Conservation (phyloP, 2,888 invertebrate species). For the Anthoptus insignis region DNA sequence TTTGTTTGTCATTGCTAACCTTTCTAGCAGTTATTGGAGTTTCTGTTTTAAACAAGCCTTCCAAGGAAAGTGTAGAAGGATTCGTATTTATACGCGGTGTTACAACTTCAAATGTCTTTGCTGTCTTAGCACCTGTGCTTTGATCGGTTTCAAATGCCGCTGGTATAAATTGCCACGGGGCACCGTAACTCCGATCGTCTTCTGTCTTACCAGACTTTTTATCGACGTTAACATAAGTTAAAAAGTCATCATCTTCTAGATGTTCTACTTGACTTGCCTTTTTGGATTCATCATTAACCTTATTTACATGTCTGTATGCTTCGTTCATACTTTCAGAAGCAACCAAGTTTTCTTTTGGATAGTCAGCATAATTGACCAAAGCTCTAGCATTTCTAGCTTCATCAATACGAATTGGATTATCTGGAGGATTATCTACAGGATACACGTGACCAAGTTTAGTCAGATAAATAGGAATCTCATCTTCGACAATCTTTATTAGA, state of each 20-base stretch:
- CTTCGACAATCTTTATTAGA: constrained; percentile 89
- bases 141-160: constrained; percentile 80
- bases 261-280: constrained; percentile 61
- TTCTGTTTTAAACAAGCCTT: constrained; percentile 89
- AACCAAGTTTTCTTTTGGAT: constrained; percentile 76
- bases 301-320: constrained; percentile 76
- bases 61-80: constrained; percentile 89
- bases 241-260: constrained; percentile 67
- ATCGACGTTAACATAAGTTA: constrained; percentile 75
- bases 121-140: constrained; percentile 58
- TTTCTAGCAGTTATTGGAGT: constrained; percentile 68
- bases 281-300: constrained; percentile 54
- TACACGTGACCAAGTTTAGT: constrained; percentile 81
- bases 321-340: constrained; percentile 84
- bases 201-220: constrained; percentile 64
- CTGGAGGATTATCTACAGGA: constrained; percentile 81
- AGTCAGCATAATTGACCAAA: constrained; percentile 69
- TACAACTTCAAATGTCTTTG: constrained; percentile 70
- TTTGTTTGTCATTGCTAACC: constrained; percentile 57
- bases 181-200: constrained; percentile 55
- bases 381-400: constrained; percentile 83
- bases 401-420: constrained; percentile 81
- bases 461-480: constrained; percentile 83
- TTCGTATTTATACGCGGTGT: constrained; percentile 78
- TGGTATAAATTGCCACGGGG: constrained; percentile 81